Evolutionary conservation across 2,888 invertebrate species (phyloP), one percentile per base, ranked within the genome.

Genomic region (Drosophila putrida): DNA sequence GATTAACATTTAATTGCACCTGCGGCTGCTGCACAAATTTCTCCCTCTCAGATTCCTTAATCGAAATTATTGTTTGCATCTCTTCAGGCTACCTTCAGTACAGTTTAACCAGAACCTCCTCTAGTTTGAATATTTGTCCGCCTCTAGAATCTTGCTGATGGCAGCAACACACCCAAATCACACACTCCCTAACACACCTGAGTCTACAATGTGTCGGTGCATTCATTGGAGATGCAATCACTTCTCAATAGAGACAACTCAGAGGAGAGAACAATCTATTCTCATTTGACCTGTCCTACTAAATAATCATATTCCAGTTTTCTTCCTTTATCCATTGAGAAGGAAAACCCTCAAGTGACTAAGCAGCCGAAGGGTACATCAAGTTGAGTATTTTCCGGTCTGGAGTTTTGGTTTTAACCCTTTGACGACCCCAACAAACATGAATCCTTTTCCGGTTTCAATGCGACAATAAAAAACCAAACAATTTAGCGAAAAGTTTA

Each of bases 1-100:
- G 87, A 88, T 84, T 88, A 84, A 83, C 75, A 74, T 89, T 83
- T 78, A 80, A 87, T 87, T 83, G 72, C 78, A 80, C 69, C 73
- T 87, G 75, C 61, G 71, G 74, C 71, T 64, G 47, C 47, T 58
- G 59, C 64, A 47, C 41, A 66, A 61, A 72, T 57, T 73, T 66
- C 63, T 33, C 55, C 39, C 57, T 62, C 67, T 41, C 67, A 53
- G 59, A 61, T 69, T 67, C 60, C 20, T 59, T 54, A 84, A 78
- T 85, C 75, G 77, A 83, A 77, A 75, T 81, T 74, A 74, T 77
- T 77, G 89, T 78, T 75, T 59, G 51, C 44, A 4, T 47, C 75
- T 78, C 78, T 65, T 61, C 43, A 31, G 69, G 73, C 74, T 44
- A 38, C 20, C 20, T 20, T 20, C 44, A 43, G 43, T 43, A n/a